Percentiles rank a stretch among this genome's conserved stretches.
Conservation (phyloP, 2,113 vertebrate genomes). For the Saguinus midas region DNA sequence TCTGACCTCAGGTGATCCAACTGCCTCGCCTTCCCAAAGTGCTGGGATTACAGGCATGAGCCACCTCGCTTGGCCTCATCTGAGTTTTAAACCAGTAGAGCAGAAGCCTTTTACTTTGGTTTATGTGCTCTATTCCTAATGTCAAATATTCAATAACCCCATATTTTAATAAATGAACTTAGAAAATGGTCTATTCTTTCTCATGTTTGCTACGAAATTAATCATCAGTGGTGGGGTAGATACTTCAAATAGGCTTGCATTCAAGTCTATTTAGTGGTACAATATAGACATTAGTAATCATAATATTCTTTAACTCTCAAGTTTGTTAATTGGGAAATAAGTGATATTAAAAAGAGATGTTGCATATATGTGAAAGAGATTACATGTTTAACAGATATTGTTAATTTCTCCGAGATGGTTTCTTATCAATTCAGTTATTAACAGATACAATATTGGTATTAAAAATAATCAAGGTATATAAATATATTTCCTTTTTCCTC, state of each 20-base stretch:
- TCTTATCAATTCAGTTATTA: conserved; percentile 19
- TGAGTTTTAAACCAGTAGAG: not conserved
- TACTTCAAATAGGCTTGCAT: not conserved
- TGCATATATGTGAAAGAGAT: not conserved
- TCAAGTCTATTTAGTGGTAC: not conserved
- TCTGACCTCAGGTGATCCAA: too few relatives aligned
- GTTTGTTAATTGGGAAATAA: conserved; percentile 23
- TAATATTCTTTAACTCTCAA: conserved; percentile 10
- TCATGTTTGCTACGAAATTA: conserved; percentile 25
- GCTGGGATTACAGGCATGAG: too few relatives aligned
- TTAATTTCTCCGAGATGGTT: conserved; percentile 2
- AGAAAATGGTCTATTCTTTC: not conserved
- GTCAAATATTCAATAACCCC: not conserved
- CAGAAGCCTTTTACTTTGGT: not conserved
- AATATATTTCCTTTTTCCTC: conserved; percentile 60
- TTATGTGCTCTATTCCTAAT: not conserved
- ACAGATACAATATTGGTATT: not conserved
- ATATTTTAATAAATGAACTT: not conserved
- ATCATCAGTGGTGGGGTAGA: not conserved
- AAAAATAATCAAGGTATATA: conserved; percentile 9
- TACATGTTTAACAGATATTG: not conserved
- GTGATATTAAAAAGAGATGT: not conserved
- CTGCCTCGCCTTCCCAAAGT: too few relatives aligned
- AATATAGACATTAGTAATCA: not conserved
- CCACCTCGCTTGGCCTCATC: not conserved